Conservation (phyloP, 1,140 invertebrate species). For the Hormaphis cornu region DNA sequence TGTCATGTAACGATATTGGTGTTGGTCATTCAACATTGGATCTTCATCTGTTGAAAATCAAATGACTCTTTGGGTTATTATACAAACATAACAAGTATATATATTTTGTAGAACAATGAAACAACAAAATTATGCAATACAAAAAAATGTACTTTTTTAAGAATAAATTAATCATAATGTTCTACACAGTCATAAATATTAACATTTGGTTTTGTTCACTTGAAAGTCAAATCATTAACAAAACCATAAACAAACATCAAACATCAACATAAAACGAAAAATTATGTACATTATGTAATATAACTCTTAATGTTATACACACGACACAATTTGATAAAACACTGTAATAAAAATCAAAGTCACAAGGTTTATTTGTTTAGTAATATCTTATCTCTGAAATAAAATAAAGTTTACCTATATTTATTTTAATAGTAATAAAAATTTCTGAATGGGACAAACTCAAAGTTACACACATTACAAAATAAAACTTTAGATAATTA, state of each 20-base stretch:
- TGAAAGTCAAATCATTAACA: background rate
- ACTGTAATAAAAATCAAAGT: background rate
- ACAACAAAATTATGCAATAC: too few species aligned
- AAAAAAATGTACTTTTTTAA: too few species aligned
- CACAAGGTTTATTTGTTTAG: background rate
- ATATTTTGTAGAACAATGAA: too few species aligned
- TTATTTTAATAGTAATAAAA: too few species aligned
- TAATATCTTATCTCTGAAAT: constrained; percentile 13
- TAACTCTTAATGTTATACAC: background rate
- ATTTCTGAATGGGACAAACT: too few species aligned
- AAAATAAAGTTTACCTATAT: background rate
- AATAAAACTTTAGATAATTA: too few species aligned
- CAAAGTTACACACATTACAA: too few species aligned
- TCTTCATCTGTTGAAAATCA: constrained; percentile 57
- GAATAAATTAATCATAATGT: background rate
- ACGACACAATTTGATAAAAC: background rate
- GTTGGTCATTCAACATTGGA: constrained; percentile 63
- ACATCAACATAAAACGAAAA: background rate
- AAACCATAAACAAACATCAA: background rate
- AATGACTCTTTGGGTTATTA: background rate
- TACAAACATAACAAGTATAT: too few species aligned
- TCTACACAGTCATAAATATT: background rate
- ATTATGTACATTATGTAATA: background rate
- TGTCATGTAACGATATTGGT: constrained; percentile 80
- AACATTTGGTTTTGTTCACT: background rate